These are phyloP conservation scores for Blastobasis lacticolella DNA, from an alignment of 2,888 invertebrate genomes.

Conservation along the genomic window DNA sequence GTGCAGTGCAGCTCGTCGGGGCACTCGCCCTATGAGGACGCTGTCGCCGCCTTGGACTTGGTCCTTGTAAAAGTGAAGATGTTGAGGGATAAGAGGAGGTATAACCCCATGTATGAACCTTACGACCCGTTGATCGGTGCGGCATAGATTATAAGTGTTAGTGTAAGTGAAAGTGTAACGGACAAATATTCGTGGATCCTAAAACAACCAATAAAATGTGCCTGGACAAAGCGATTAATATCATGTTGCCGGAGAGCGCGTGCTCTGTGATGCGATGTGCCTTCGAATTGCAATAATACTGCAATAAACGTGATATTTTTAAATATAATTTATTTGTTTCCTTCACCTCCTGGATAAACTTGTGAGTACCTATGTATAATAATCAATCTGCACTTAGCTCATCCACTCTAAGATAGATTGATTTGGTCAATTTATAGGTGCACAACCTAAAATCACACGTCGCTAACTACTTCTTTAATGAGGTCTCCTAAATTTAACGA, in stretches of 20 bases:
- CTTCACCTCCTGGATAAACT: conserved; percentile 9
- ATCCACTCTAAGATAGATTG: too few species aligned
- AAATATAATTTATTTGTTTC: conserved; percentile 33
- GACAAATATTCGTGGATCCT: conserved; percentile 51
- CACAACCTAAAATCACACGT: too few species aligned
- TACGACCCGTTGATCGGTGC: conserved; percentile 63
- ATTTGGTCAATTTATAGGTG: too few species aligned
- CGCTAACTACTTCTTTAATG: too few species aligned
- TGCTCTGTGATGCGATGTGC: conserved; percentile 63
- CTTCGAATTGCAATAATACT: conserved; percentile 60
- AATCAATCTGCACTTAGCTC: too few species aligned
- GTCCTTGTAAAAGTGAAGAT: conserved; percentile 82
- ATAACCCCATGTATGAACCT: conserved; percentile 50
- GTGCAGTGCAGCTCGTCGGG: conserved; percentile 84
- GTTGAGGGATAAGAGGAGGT: conserved; percentile 24
- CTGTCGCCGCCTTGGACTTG: conserved; percentile 90
- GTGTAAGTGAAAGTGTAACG: conserved; percentile 33
- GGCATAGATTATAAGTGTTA: conserved; percentile 34
- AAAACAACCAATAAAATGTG: conserved; percentile 22
- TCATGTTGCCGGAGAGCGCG: conserved; percentile 72
- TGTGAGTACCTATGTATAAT: not conserved
- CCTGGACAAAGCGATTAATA: conserved; percentile 36
- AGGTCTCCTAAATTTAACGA: too few species aligned
- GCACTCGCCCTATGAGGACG: conserved; percentile 96
- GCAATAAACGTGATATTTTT: conserved; percentile 73